These are phyloP conservation scores for Gymnothorax javanicus DNA, from an alignment of 2,797 vertebrate species.

Conservation along the genomic window DNA sequence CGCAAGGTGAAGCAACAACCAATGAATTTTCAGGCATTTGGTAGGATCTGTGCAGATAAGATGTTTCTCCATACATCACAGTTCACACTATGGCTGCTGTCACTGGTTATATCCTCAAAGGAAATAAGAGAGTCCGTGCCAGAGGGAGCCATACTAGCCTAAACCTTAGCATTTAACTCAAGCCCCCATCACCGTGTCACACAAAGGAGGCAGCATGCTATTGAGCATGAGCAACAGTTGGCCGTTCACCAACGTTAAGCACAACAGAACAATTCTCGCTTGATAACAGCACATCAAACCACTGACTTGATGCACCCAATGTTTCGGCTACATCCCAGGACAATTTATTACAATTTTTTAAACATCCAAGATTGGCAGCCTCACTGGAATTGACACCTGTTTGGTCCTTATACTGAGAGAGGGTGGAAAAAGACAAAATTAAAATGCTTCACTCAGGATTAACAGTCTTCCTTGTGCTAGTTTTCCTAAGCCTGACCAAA, in stretches of 20 bases:
- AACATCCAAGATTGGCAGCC: background rate
- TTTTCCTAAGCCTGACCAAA: background rate
- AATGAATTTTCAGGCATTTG: background rate
- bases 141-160: background rate
- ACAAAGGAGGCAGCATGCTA: background rate
- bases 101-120: background rate
- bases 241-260: background rate
- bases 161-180: too few relatives aligned
- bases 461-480: background rate
- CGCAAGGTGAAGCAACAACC: background rate
- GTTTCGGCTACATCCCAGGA: background rate
- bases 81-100: background rate
- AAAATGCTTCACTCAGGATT: background rate
- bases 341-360: background rate
- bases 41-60: background rate
- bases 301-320: background rate
- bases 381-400: background rate
- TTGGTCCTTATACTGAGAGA: background rate
- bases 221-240: background rate
- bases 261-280: background rate
- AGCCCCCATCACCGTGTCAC: background rate
- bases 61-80: background rate
- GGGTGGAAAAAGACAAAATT: background rate
- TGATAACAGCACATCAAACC: background rate
- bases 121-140: background rate